Base-by-base conservation (phyloP, 2,113 vertebrate species). In the Hypocryptadius cinnamomeus region DNA sequence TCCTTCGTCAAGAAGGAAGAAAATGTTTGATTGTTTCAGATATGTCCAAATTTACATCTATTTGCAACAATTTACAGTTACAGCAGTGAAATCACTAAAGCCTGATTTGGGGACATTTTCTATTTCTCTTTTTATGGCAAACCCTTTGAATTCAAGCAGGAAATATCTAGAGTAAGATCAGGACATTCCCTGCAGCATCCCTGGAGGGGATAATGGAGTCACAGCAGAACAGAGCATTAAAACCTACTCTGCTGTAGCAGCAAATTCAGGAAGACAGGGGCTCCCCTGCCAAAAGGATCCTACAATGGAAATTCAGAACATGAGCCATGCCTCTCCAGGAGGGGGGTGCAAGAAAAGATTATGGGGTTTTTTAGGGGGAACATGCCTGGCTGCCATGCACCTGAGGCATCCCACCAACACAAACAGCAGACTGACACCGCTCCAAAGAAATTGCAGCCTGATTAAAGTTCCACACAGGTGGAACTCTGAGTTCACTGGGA, bases 381-480 rank as follows among this genome's bases (percentile, higher is more conserved):
- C 0, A 5, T 45, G 37, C 59, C 45, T 51, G 8, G 73, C 23
- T 83, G 80, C 74, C 1, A 0, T 13, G 35, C 33, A 40, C 39
- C 35, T 11, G 1, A 70, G 22, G 35, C 53, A 37, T 10, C 1
- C 1, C 47, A 45, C 50, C 37, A 59, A 51, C 37, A 40, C 64
- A 13, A 39, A 30, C 77, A 59, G 53, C 64, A 79, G 59, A 39
- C 27, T n/a, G 17, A 16, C 8, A 3, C 42, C 66, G 42, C 77
- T 78, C 56, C 57, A 37, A 68, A 69, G 23, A 59, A 68, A 63
- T 6, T 13, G 12, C 69, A 81, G 16, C 47, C 44, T 68, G 31
- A 16, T 15, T 37, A 51, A 37, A 60, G 24, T 19, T 37, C 25
- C 3, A 2, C 31, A 28, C 1, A 0, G 54, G 39, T 1, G 2